A percentile compares a stretch with the other conserved stretches of the same genome.
Evolutionary conservation across 2,113 vertebrate genomes (phyloP).

Genomic region (Mesitornis unicolor): DNA sequence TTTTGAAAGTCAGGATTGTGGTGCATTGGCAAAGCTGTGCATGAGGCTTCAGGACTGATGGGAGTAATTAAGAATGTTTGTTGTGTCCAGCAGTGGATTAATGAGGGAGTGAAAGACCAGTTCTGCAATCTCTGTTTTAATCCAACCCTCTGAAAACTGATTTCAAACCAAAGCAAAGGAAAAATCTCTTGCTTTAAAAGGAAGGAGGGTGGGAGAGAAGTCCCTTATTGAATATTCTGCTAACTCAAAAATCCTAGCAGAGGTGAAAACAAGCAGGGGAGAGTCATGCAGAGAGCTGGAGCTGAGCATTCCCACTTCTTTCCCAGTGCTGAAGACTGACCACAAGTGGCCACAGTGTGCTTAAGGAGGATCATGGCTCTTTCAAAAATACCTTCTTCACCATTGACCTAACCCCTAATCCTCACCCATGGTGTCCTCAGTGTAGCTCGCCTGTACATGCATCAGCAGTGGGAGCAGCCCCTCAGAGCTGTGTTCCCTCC

Average conservation of each 20-base stretch:
- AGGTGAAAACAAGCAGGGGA: not conserved
- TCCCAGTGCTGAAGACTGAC: not conserved
- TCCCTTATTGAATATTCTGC: not conserved
- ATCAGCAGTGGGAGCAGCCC: not conserved
- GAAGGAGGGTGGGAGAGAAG: not conserved
- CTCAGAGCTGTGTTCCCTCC: not conserved
- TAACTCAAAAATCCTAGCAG: not conserved
- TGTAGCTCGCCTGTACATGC: not conserved
- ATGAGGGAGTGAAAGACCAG: not conserved
- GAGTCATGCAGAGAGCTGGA: not conserved
- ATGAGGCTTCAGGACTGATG: not conserved
- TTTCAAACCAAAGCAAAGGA: not conserved
- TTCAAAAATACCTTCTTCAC: not conserved
- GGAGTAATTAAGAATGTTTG: not conserved
- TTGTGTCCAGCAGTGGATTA: not conserved
- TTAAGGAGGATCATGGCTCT: not conserved
- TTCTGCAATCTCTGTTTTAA: not conserved
- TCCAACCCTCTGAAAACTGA: not conserved
- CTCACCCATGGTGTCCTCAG: not conserved
- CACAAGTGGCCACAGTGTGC: fast-evolving
- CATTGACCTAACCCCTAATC: not conserved
- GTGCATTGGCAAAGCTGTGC: not conserved
- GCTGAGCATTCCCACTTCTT: not conserved
- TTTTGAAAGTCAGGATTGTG: not conserved
- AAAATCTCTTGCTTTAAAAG: not conserved